Evolutionary conservation across 2,888 invertebrate species (phyloP), one percentile per base, ranked within the genome.

Genomic region (Sphecodes monilicornis): DNA sequence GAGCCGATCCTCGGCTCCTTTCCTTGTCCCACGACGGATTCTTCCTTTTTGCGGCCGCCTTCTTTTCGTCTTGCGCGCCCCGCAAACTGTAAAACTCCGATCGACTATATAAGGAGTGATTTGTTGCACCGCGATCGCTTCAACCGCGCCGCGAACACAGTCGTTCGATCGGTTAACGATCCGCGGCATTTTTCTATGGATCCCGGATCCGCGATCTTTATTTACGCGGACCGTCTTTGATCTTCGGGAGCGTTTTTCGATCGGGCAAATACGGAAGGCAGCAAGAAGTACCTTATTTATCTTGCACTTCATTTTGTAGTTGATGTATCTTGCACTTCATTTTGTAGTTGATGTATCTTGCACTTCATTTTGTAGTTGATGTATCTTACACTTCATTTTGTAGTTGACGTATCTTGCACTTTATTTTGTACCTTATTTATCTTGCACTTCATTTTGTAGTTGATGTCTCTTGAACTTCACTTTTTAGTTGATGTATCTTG

Each of bases 41-140:
- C 75, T 41, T 64, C 60, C 64, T 74, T 80, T 84, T 80, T 83
- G 72, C 84, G 71, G 71, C 74, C 66, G 68, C 22, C 73, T 88
- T 86, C 76, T 79, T 78, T 70, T 80, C 83, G 41, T 86, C 74
- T 84, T 76, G 66, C 74, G 78, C 76, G 72, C 72, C 69, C 88
- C 22, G 50, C 22, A 22, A 50, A 50, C 50, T 50, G 82, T 83
- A 83, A n/a, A 88, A 90, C 82, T 87, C 91, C 81, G 87, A 89
- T 88, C 86, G 84, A 76, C 87, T 83, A 75, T 84, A 87, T 86
- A 91, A 90, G 87, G 87, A 92, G 83, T 84, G 84, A 92, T 90
- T 90, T 88, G 85, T 87, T 87, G 81, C 50, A 50, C 80, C 60
- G 39, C 60, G 71, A 71, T 76, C 74, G 46, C 41, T 80, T 73